Evolutionary conservation across 2,888 invertebrate species (phyloP).

Genomic region (Oegoconia quadripuncta): DNA sequence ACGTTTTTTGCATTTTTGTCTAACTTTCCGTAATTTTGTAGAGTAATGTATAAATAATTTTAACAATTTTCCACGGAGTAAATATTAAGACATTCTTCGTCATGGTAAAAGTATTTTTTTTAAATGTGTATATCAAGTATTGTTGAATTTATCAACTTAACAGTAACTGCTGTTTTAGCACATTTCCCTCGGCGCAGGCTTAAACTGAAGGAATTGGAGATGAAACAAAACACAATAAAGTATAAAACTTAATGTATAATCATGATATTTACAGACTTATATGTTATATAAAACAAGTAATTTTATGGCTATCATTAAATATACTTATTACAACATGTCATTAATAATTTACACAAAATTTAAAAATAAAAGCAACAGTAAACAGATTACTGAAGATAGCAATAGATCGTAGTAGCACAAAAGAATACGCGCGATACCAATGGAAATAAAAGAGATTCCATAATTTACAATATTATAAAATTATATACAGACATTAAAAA

Average conservation of each 20-base stretch:
- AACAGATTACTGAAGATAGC: conserved; percentile 65
- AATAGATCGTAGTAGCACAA: conserved; percentile 64
- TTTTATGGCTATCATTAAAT: conserved; percentile 75
- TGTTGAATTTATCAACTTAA: too few relatives aligned
- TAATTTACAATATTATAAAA: conserved; percentile 66
- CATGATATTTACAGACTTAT: conserved; percentile 77
- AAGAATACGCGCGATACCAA: conserved; percentile 58
- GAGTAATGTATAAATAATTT: too few relatives aligned
- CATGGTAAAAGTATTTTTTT: too few relatives aligned
- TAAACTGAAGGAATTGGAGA: conserved; percentile 24
- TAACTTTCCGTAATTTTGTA: too few relatives aligned
- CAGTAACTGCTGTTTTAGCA: too few relatives aligned
- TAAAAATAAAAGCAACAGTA: conserved; percentile 73
- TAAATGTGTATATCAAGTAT: too few relatives aligned
- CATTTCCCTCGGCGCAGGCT: neutral
- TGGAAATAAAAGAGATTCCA: conserved; percentile 75
- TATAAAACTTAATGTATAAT: conserved; percentile 80
- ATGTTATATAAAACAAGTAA: conserved; percentile 77
- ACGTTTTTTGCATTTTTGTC: too few relatives aligned
- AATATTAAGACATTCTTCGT: too few relatives aligned
- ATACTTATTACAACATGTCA: conserved; percentile 76
- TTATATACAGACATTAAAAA: conserved; percentile 65
- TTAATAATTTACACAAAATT: conserved; percentile 75
- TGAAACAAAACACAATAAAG: conserved; percentile 69
- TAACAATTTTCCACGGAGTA: too few relatives aligned